Base-by-base conservation (phyloP, 2,888 invertebrate genomes). In the Actias luna region DNA sequence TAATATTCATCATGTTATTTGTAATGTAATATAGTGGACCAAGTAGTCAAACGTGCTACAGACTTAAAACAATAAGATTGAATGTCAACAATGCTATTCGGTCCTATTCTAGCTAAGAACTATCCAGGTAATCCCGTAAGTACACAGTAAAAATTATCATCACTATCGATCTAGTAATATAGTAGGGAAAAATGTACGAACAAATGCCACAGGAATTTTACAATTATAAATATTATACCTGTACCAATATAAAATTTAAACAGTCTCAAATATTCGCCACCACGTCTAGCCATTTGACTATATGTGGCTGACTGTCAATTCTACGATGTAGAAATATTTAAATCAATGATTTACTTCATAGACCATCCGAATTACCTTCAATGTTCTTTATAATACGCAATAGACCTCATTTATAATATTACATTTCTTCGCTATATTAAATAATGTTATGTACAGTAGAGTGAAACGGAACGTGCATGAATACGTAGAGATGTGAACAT, bases 401-500 rank as follows among this genome's bases (percentile, higher is more conserved):
- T n/a, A n/a, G n/a, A n/a, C n/a, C n/a, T n/a, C n/a, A 1, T n/a
- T 42, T 18, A 42, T 7, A 18, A 42, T 42, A 18, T n/a, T 18
- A 18, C 18, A 42, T 42, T 18, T n/a, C 18, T 42, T 42, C 18
- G n/a, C 18, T 42, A 42, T 42, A 36, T 4, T 36, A 42, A 42
- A 42, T 18, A n/a, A 8, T 42, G 42, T 7, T 42, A 42, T 42
- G 8, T 39, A 39, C n/a, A 62, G 50, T 59, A 62, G 52, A 52
- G 69, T 72, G 66, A 65, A 75, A 66, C 64, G 73, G 70, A 76
- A 73, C 76, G 76, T 72, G 62, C n/a, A 18, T 31, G 42, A 36
- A 33, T 55, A 71, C 76, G 73, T 76, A 67, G 71, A 69, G 65
- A 62, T 68, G 72, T 61, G 63, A 66, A 67, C 63, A 60, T 62